Evolutionary conservation across 2,113 vertebrate species (phyloP), one percentile per base, ranked within the genome.

Genomic region (Seriola rivoliana): DNA sequence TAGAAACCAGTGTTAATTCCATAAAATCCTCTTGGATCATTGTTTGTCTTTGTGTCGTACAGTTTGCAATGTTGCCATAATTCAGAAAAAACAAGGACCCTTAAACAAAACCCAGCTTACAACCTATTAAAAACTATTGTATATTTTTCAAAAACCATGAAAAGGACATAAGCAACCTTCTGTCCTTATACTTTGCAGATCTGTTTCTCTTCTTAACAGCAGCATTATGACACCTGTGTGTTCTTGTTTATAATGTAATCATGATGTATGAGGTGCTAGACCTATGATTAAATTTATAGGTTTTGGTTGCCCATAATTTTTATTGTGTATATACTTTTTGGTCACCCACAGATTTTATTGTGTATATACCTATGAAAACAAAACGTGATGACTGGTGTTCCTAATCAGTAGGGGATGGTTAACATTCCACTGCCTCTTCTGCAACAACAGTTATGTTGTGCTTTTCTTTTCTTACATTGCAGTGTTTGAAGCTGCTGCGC

Each of bases 321-420:
- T 79, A 77, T 65, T 73, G 57, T 86, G 71, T 84, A 85, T 58
- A 85, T 82, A 81, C 42, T 64, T 75, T 74, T 48, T 66, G 38
- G n/a, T 75, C 76, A 57, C 25, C 1, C 12, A 70, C 54, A 86
- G 70, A 80, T 82, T 88, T 74, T 90, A 90, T 87, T 60, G 85
- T 93, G 76, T 81, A 86, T 48, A 84, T 71, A 89, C 0, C 5
- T 88, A 67, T 85, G 75, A 89, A 77, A 88, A 84, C 67, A 62
- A 75, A 80, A 77, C 0, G 64, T 69, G 54, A 52, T 58, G 62
- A 65, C 54, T 78, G 75, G 65, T 81, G 74, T 88, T 82, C 32
- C 79, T 83, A 83, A 64, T 84, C 36, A 0, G 70, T 84, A 67
- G 65, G 60, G 44, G 85, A 76, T 60, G 42, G 21, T 34, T 50